Conservation (phyloP, 2,797 vertebrate species). For the Hypotaenidia philippensis region DNA sequence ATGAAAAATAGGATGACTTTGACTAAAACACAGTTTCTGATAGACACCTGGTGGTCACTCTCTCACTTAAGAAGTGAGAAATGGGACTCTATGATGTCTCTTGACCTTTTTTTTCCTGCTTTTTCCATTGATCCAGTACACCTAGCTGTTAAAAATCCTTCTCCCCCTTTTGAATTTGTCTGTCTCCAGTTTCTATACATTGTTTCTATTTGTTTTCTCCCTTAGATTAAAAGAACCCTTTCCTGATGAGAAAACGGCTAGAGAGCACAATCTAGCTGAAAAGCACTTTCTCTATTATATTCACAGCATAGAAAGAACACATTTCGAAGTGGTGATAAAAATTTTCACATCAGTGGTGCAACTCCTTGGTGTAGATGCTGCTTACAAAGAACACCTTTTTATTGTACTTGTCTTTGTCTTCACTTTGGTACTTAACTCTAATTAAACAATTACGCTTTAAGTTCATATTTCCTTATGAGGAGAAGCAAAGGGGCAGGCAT, state of each 20-base stretch:
- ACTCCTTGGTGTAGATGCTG: neutral
- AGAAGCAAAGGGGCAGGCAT: no score
- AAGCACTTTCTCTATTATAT: neutral
- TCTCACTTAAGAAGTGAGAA: neutral
- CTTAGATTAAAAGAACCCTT: neutral
- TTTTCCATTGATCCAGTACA: neutral
- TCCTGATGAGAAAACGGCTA: neutral
- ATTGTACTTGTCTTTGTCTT: neutral
- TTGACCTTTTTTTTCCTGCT: neutral
- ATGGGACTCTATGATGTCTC: neutral
- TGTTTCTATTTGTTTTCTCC: neutral
- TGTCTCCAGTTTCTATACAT: neutral
- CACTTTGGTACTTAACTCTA: neutral
- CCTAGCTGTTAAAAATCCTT: neutral
- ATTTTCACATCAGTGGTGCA: neutral
- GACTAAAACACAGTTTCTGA: neutral
- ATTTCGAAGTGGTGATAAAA: neutral
- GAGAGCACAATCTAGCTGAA: neutral
- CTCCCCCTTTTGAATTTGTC: neutral
- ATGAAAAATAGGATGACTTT: neutral
- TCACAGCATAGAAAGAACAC: neutral
- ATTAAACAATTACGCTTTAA: neutral
- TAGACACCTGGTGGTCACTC: neutral
- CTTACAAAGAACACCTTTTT: neutral
- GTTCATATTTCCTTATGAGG: no score